Conservation (phyloP, 2,113 vertebrate species). For the Sinocyclocheilus anshuiensis region DNA sequence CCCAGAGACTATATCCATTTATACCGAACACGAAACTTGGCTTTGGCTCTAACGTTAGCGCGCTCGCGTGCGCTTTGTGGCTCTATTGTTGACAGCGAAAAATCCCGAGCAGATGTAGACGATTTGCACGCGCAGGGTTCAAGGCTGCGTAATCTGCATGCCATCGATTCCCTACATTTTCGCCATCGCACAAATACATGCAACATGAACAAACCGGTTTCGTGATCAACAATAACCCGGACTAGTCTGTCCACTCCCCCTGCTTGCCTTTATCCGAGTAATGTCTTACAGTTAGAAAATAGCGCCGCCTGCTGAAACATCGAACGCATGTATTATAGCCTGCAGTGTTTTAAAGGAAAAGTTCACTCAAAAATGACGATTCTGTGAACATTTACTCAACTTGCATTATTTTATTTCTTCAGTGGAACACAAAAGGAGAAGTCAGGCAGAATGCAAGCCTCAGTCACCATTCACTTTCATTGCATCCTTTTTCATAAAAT, state of each 20-base stretch:
- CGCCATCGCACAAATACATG: not conserved
- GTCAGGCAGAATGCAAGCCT: not conserved
- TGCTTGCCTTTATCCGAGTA: slow-evolving; percentile 5
- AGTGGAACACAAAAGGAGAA: not conserved
- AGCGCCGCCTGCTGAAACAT: slow-evolving; percentile 5
- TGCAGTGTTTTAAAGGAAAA: not conserved
- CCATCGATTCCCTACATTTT: slow-evolving; percentile 19
- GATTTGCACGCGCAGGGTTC: not conserved
- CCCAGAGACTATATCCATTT: not conserved
- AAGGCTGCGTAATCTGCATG: not conserved
- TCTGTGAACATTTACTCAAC: not conserved
- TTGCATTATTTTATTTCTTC: not conserved
- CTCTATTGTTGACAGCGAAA: slow-evolving; percentile 22
- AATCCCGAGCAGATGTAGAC: not conserved
- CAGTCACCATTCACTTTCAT: not conserved
- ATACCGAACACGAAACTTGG: slow-evolving; percentile 13
- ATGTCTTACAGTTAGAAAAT: not conserved
- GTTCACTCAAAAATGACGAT: not conserved
- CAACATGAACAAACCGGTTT: slow-evolving; percentile 30
- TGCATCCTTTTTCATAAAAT: not conserved
- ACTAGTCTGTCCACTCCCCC: slow-evolving; percentile 3
- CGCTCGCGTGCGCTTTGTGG: not conserved
- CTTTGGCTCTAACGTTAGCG: slow-evolving; percentile 1
- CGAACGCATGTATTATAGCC: not conserved
- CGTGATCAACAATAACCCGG: not conserved